A percentile compares a stretch with the other conserved stretches of the same genome.
phyloP scores from a whole-genome alignment of 2,888 invertebrate species.

The Branchipolynoe longqiensis region DNA sequence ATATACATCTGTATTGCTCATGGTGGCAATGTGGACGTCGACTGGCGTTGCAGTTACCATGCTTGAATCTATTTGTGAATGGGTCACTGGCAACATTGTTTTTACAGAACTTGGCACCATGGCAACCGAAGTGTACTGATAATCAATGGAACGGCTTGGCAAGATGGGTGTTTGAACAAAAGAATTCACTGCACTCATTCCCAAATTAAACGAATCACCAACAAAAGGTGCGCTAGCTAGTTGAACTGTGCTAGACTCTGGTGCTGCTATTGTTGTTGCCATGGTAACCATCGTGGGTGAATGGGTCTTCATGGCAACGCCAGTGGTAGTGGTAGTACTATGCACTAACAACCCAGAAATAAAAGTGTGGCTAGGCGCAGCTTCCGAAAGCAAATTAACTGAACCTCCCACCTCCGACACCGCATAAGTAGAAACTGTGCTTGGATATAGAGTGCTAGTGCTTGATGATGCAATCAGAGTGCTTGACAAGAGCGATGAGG shows the following conservation, averaged over 20 bases:
- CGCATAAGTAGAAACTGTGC: no score
- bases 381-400: not conserved
- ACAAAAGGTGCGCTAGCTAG: not conserved
- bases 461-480: not conserved
- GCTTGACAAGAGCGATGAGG: conserved; percentile 28
- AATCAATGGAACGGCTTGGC: no score
- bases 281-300: not conserved
- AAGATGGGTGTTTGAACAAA: no score
- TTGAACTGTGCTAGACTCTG: not conserved
- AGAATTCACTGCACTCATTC: not conserved
- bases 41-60: no score
- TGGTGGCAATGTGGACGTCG: no score
- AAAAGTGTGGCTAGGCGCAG: conserved; percentile 4
- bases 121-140: no score
- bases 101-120: no score
- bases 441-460: no score
- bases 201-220: conserved; percentile 2
- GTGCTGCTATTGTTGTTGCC: not conserved
- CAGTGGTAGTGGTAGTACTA: not conserved
- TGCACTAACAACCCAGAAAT: not conserved
- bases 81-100: no score
- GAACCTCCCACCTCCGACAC: conserved; percentile 3
- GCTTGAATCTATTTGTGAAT: no score
- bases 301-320: conserved; percentile 3
- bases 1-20: no score